A percentile compares a stretch with the other conserved stretches of the same genome.
phyloP scores from a whole-genome alignment of 2,888 invertebrate species.

The Nemurella pictetii region DNA sequence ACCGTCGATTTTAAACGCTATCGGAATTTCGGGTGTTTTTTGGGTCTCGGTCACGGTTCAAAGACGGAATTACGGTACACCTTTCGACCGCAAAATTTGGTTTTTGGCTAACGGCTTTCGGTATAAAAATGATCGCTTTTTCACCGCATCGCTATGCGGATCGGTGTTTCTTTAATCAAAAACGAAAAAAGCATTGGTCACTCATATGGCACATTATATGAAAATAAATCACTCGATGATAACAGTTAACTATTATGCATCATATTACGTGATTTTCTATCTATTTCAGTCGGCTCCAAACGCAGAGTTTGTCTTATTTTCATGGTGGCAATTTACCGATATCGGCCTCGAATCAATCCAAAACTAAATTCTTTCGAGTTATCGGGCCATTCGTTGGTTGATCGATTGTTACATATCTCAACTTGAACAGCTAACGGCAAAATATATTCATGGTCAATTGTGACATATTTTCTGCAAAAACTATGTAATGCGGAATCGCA shows the following conservation, averaged over 20 bases:
- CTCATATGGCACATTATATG: too few relatives aligned
- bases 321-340: too few relatives aligned
- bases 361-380: too few relatives aligned
- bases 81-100: background rate
- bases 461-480: too few relatives aligned
- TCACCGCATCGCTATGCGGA: background rate
- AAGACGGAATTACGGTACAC: background rate
- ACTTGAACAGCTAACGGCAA: too few relatives aligned
- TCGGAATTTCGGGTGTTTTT: background rate
- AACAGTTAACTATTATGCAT: background rate
- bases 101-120: background rate
- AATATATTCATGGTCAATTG: too few relatives aligned
- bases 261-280: background rate
- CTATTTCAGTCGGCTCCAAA: background rate
- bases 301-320: too few relatives aligned
- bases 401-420: too few relatives aligned
- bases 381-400: too few relatives aligned
- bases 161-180: background rate
- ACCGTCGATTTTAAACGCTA: too few relatives aligned
- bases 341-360: too few relatives aligned
- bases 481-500: too few relatives aligned
- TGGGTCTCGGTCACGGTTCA: background rate
- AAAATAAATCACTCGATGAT: background rate
- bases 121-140: background rate
- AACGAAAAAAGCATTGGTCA: background rate